Base-by-base conservation (phyloP, 2,888 invertebrate genomes). In the Pyralis farinalis region DNA sequence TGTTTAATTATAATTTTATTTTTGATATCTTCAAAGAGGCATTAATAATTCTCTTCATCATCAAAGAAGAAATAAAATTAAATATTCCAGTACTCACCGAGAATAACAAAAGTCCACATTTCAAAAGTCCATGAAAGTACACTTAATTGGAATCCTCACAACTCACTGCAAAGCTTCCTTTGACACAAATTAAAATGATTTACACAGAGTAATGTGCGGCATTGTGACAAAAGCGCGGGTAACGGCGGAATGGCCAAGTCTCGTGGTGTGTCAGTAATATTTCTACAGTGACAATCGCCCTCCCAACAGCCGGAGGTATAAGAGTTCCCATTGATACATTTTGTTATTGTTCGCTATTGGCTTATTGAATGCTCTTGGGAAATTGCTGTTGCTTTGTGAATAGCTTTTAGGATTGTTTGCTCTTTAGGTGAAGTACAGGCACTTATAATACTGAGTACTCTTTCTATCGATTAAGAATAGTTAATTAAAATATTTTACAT, bases 91-190 rank as follows among this genome's bases (percentile, higher is more conserved):
- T 34, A 42, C 63, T 61, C 37, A 63, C 63, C 55, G 22, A 59
- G 48, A 38, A 58, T 11, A 28, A 47, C n/a, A 33, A 55, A 49
- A 38, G 40, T 57, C 58, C 58, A 54, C 63, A 63, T 63, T 46
- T 55, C 40, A 42, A 42, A 37, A 40, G 53, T 56, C 51, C 55
- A 56, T 48, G 33, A 36, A 34, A 34, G 20, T 27, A 22, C 37
- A 34, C 29, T 6, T 29, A 1, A 28, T 32, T 22, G 16, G 16
- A 32, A 22, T 30, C 16, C 28, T 25, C 44, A 40, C 37, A 31
- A 12, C n/a, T 22, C 31, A n/a, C 20, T 34, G 27, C 40, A 38
- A 34, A 34, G 40, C 12, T 38, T 40, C 40, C 10, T 25, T 35
- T 6, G 20, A 10, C 28, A 34, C 38, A 38, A 37, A 7, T 43